Evolutionary conservation across 2,888 invertebrate species (phyloP), one percentile per base, ranked within the genome.

Genomic region (Bugula neritina): DNA sequence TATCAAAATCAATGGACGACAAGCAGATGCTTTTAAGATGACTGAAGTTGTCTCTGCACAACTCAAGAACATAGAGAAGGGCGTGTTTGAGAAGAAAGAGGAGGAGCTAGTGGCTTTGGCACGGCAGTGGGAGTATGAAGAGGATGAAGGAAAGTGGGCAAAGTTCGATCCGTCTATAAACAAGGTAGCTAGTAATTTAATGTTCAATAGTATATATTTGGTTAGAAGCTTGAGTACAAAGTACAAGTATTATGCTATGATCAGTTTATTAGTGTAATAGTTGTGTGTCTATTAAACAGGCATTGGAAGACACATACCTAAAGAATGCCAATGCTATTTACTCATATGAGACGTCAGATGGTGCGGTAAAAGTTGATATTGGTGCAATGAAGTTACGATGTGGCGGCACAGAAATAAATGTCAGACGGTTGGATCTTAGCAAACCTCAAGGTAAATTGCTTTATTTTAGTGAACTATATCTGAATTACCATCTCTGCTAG

Each of bases 11-110:
- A 10, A 3, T 63, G 63, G 63, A 13, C 63, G 21, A 13, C 27
- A 21, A 5, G 17, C 3, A 13, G 27, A 63, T 25, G 63, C 31
- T 13, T 17, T 63, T 5, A 17, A 21, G 13, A 63, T 63, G 63
- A 5, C 63, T 29, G 63, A 63, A 3, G 5, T 25, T 31, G n/a
- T 63, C 2, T 21, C 31, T 2, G 31, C 27, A 13, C 31, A 63
- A 34, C 34, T 63, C 13, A 63, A 63, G 63, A 63, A 63, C 25
- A 63, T 63, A 13, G 63, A 63, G 34, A 63, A 63, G 31, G 31
- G 17, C 13, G 63, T 31, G 21, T 27, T 31, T 31, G 31, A 63
- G 63, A 63, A 63, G n/a, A 63, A 31, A 31, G 63, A 63, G 27
- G 63, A 63, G 31, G 63, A 13, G 27, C n/a, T 63, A n/a, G 27